phyloP scores from a whole-genome alignment of 2,797 vertebrate species.

The Serranus cabrilla region DNA sequence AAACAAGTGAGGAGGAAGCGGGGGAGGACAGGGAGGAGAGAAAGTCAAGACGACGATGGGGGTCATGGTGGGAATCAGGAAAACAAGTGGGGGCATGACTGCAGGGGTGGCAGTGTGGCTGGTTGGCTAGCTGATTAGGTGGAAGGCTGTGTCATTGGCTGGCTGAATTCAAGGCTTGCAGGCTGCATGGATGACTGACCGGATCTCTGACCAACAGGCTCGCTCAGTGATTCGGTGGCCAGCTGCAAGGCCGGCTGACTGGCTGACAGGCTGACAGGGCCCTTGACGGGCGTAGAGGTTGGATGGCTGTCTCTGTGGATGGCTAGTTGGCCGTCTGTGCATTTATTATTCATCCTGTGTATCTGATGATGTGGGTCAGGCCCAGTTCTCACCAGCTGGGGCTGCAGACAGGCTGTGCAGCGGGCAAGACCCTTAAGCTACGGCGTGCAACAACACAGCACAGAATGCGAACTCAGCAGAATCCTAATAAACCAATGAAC shows the following conservation, averaged over 20 bases:
- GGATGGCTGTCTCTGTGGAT: conserved; percentile 51
- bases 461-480: conserved; percentile 52
- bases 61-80: conserved; percentile 25
- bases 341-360: conserved; percentile 82
- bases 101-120: conserved; percentile 25
- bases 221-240: conserved; percentile 39
- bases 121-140: conserved; percentile 20
- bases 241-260: conserved; percentile 31
- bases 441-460: conserved; percentile 59
- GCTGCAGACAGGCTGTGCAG: conserved; percentile 50
- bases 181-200: conserved; percentile 37
- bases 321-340: conserved; percentile 57
- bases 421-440: conserved; percentile 57
- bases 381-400: conserved; percentile 61
- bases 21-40: conserved; percentile 16
- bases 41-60: conserved; percentile 27
- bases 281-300: conserved; percentile 59
- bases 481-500: conserved; percentile 39
- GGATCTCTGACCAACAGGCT: conserved; percentile 46
- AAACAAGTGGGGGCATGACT: conserved; percentile 37
- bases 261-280: conserved; percentile 49
- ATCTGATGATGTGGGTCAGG: conserved; percentile 80
- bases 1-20: conserved; percentile 51
- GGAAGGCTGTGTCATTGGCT: conserved; percentile 25
- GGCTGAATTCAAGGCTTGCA: conserved; percentile 25